Evolutionary conservation across 1,140 invertebrate species (phyloP).

Genomic region (Drosophila mojavensis): DNA sequence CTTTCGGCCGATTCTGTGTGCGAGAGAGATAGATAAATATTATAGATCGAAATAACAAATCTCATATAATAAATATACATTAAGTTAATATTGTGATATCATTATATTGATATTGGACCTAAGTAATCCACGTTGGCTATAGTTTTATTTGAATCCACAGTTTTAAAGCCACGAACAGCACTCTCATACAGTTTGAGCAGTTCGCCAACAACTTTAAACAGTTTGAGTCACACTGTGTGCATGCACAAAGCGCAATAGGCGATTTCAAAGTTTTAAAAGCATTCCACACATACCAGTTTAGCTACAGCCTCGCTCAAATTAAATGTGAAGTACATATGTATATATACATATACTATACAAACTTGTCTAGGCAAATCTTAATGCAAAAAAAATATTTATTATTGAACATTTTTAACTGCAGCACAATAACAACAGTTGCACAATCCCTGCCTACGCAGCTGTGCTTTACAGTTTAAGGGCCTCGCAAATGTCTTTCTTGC

Average conservation of each 20-base stretch:
- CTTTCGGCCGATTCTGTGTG: constrained; percentile 67
- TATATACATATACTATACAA: background rate
- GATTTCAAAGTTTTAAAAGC: background rate
- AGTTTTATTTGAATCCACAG: background rate
- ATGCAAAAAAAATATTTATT: background rate
- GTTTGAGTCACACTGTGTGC: background rate
- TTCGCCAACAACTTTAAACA: background rate
- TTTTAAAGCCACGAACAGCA: background rate
- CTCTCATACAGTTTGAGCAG: background rate
- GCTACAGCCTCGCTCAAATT: background rate
- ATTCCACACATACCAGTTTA: background rate
- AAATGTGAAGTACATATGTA: background rate
- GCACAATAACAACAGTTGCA: background rate
- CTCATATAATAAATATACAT: too few relatives aligned
- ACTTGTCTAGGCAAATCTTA: background rate
- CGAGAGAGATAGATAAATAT: background rate
- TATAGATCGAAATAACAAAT: background rate
- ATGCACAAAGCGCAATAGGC: background rate
- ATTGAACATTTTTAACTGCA: background rate
- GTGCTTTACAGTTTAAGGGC: constrained; percentile 3
- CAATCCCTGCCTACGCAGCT: background rate
- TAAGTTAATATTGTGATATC: background rate
- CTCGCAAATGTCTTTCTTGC: background rate
- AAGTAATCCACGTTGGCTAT: background rate
- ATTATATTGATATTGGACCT: background rate